Conservation (phyloP, 2,888 invertebrate genomes). For the Helicoverpa assulta region DNA sequence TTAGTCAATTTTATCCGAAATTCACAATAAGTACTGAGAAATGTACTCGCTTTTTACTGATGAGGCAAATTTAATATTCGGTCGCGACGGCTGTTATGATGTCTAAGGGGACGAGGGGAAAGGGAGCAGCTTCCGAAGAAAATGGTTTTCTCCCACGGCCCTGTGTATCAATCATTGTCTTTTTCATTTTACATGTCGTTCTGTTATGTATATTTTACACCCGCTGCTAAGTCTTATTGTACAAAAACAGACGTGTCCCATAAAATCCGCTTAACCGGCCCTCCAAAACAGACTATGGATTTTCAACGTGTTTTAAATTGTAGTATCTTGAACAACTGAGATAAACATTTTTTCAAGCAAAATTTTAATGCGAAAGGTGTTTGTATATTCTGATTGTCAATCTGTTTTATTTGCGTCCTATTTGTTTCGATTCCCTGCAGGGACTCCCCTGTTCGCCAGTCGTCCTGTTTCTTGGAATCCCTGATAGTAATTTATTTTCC, state of each 20-base stretch:
- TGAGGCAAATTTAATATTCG: constrained; percentile 86
- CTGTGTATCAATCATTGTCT: constrained; percentile 81
- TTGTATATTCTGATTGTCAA: constrained; percentile 22
- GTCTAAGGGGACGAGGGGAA: constrained; percentile 58
- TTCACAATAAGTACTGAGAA: constrained; percentile 84
- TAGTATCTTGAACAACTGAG: constrained; percentile 9
- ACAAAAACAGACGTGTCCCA: constrained; percentile 14
- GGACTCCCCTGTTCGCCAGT: constrained; percentile 56
- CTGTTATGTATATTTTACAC: constrained; percentile 67
- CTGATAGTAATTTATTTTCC: constrained; percentile 80
- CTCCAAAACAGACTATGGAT: constrained; percentile 26
- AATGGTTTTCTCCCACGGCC: constrained; percentile 73
- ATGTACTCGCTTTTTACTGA: constrained; percentile 75
- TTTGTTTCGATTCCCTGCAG: constrained; percentile 60
- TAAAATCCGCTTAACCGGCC: constrained; percentile 36
- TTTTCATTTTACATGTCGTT: constrained; percentile 69
- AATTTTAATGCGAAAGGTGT: constrained; percentile 15
- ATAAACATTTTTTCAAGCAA: constrained; percentile 11
- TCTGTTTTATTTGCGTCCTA: constrained; percentile 36
- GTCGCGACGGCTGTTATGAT: constrained; percentile 76
- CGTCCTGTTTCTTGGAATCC: constrained; percentile 65
- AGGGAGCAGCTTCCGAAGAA: constrained; percentile 64
- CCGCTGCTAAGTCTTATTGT: constrained; percentile 41
- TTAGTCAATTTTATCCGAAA: constrained; percentile 67
- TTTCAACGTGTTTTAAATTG: constrained; percentile 20